These are phyloP conservation scores for Eptesicus fuscus DNA, from an alignment of 2,113 vertebrate genomes.

Conservation along the genomic window DNA sequence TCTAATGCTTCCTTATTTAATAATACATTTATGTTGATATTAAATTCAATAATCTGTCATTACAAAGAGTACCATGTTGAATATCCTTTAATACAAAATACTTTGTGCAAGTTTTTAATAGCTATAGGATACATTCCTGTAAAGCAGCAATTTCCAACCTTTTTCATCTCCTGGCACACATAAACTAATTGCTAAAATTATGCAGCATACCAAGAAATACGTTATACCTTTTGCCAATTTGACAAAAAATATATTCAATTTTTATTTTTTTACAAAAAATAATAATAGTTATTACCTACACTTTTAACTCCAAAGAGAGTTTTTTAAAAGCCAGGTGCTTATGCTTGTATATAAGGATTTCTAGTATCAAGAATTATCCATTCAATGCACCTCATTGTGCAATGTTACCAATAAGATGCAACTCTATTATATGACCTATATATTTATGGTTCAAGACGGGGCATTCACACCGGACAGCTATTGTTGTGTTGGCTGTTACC, in stretches of 20 bases:
- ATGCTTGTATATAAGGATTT: background rate
- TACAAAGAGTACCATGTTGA: background rate
- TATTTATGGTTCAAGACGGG: background rate
- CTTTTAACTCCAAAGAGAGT: background rate
- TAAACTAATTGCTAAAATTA: background rate
- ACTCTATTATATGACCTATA: background rate
- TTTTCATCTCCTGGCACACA: background rate
- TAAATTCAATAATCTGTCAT: background rate
- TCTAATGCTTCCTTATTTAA: background rate
- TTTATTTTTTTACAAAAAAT: background rate
- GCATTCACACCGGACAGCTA: background rate
- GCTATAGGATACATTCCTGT: background rate
- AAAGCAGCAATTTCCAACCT: background rate
- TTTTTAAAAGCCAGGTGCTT: background rate
- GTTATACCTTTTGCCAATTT: background rate
- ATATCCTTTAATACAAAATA: background rate
- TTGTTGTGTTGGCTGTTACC: background rate
- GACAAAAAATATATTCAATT: background rate
- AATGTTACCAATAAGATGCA: background rate
- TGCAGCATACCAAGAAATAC: background rate
- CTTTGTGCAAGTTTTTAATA: background rate
- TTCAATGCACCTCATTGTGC: background rate
- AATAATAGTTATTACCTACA: background rate
- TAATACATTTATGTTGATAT: background rate
- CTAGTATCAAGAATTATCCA: background rate